Evolutionary conservation across 2,113 vertebrate species (phyloP).

Genomic region (Nymphicus hollandicus): DNA sequence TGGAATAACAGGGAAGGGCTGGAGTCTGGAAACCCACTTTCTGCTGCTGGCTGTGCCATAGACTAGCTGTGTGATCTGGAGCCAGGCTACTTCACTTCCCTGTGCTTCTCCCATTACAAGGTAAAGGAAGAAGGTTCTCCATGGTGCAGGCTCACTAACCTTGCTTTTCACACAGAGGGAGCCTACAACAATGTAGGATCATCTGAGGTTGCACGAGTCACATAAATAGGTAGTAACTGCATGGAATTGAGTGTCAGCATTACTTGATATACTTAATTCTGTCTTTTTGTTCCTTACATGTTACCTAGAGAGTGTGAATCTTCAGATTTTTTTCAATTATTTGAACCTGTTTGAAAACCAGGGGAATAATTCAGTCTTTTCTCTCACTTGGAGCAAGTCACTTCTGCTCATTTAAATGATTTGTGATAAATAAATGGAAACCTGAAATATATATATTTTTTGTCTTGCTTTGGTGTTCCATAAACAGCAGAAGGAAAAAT

Average conservation of each 20-base stretch:
- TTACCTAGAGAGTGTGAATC: not conserved
- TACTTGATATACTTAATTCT: not conserved
- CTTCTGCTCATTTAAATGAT: not conserved
- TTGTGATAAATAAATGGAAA: not conserved
- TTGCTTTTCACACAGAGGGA: not conserved
- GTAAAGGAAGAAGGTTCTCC: not conserved
- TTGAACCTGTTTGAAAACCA: not conserved
- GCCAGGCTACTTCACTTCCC: not conserved
- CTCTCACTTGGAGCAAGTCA: not conserved
- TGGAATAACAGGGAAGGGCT: not conserved
- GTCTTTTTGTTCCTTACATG: not conserved
- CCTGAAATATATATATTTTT: not conserved
- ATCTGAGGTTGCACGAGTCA: not conserved
- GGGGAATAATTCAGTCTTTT: not conserved
- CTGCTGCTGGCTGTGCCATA: not conserved
- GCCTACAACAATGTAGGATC: not conserved
- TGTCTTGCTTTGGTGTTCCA: not conserved
- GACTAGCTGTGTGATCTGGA: not conserved
- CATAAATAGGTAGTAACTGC: not conserved
- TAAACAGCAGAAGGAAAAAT: not conserved
- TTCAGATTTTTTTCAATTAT: not conserved
- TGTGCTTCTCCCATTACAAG: not conserved
- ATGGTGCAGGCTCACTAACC: not conserved
- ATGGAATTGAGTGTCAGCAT: not conserved
- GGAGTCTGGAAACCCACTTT: not conserved